Evolutionary conservation across 2,888 invertebrate genomes (phyloP).

Genomic region (Ophion ventricosus): DNA sequence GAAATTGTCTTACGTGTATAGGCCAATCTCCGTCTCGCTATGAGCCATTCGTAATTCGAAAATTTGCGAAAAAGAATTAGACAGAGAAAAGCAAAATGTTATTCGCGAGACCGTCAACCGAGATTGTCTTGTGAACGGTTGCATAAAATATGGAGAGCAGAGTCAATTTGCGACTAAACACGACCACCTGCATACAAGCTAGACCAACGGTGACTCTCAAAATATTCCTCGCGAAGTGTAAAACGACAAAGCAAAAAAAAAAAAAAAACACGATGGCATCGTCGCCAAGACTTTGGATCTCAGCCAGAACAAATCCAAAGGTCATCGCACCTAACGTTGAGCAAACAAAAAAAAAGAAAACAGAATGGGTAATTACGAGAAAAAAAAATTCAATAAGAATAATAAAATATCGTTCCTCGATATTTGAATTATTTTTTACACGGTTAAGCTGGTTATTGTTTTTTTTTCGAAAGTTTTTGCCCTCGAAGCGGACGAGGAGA

Average conservation of each 20-base stretch:
- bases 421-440: not conserved
- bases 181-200: slow-evolving; percentile 25
- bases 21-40: slow-evolving; percentile 5
- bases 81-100: slow-evolving; percentile 27
- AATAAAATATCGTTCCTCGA: not conserved
- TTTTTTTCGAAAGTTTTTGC: not conserved
- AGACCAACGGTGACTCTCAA: slow-evolving; percentile 18
- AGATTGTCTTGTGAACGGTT: not conserved
- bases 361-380: not conserved
- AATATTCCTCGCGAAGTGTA: slow-evolving; percentile 1
- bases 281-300: not conserved
- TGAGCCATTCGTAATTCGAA: not conserved
- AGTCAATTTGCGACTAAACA: slow-evolving; percentile 28
- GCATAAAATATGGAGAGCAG: slow-evolving; percentile 42
- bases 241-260: not conserved
- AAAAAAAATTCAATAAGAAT: not conserved
- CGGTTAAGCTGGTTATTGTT: not conserved
- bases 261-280: not conserved
- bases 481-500: not conserved
- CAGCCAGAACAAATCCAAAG: slow-evolving; percentile 27
- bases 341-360: not conserved
- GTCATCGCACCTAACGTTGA: slow-evolving; percentile 1
- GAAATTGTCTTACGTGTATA: slow-evolving; percentile 26
- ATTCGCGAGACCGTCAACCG: slow-evolving; percentile 6
- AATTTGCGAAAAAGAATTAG: not conserved